Percentiles rank a stretch among this genome's conserved stretches.
phyloP scores from a whole-genome alignment of 2,888 invertebrate species.

The Heteromyza rotundicornis region DNA sequence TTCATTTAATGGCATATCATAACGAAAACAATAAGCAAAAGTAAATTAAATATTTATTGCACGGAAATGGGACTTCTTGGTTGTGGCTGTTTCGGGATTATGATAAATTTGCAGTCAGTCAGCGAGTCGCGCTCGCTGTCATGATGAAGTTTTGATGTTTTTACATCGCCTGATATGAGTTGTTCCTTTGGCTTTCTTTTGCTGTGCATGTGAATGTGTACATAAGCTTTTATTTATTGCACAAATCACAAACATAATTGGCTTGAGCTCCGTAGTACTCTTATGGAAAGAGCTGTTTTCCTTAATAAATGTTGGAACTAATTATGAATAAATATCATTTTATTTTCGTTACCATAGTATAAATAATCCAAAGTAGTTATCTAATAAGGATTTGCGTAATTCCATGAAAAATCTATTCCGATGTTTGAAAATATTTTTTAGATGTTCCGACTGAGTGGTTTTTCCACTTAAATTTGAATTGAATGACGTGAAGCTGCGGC shows the following conservation, averaged over 20 bases:
- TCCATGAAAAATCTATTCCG: too few relatives aligned
- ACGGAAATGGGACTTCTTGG: conserved; percentile 5
- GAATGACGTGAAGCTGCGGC: too few relatives aligned
- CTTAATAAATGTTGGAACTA: conserved; percentile 48
- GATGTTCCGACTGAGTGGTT: too few relatives aligned
- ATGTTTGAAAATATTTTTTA: too few relatives aligned
- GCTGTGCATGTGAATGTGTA: neutral
- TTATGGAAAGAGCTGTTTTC: conserved; percentile 49
- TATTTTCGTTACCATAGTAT: too few relatives aligned
- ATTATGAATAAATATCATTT: conserved; percentile 49
- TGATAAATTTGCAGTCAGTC: neutral
- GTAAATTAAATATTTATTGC: conserved; percentile 24
- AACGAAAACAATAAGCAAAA: conserved; percentile 21
- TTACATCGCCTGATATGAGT: neutral
- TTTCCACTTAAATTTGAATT: too few relatives aligned
- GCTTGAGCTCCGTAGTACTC: conserved; percentile 48
- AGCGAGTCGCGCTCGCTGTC: neutral
- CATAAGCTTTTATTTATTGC: neutral
- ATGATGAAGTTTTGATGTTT: conserved; percentile 1
- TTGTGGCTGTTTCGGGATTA: conserved; percentile 32
- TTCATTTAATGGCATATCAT: conserved; percentile 18
- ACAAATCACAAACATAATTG: conserved; percentile 5
- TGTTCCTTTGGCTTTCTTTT: conserved; percentile 32
- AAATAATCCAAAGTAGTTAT: too few relatives aligned
- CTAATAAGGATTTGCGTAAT: too few relatives aligned